phyloP scores from a whole-genome alignment of 2,888 invertebrate species.

The Rhamphomyia laevipes region DNA sequence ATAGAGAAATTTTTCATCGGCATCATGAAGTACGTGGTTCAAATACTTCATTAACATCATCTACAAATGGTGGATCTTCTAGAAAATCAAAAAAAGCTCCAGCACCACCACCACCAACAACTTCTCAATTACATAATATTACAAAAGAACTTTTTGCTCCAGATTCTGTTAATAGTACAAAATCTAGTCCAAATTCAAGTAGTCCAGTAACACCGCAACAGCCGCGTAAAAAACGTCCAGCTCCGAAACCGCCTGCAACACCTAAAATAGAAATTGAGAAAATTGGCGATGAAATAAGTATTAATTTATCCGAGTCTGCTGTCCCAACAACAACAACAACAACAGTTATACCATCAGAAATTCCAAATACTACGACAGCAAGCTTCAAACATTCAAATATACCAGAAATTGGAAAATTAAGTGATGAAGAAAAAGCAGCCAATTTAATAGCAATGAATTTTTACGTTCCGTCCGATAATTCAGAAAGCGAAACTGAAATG shows the following conservation, averaged over 20 bases:
- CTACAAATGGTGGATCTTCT: constrained; percentile 20
- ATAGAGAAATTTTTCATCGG: constrained; percentile 17
- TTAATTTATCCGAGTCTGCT: constrained; percentile 9
- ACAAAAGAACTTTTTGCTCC: neutral
- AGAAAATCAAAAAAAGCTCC: constrained; percentile 26
- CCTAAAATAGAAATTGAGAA: constrained; percentile 9
- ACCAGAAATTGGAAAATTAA: constrained; percentile 26
- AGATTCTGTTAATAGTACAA: constrained; percentile 16
- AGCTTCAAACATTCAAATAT: constrained; percentile 13
- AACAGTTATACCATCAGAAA: neutral
- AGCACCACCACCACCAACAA: constrained; percentile 24
- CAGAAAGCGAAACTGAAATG: constrained; percentile 14
- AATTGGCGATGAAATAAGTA: neutral
- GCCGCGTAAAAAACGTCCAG: constrained; percentile 49
- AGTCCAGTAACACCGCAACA: constrained; percentile 34
- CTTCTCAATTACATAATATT: constrained; percentile 22
- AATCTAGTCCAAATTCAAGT: constrained; percentile 25
- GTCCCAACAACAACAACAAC: constrained; percentile 13
- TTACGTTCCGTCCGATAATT: no score
- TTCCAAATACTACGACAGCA: no score
- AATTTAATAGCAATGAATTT: neutral
- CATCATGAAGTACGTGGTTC: constrained; percentile 24
- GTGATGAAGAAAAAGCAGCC: constrained; percentile 27
- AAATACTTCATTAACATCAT: constrained; percentile 24
- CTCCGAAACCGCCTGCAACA: constrained; percentile 41